Base-by-base conservation (phyloP, 1,140 invertebrate genomes). In the Nasonia longicornis region DNA sequence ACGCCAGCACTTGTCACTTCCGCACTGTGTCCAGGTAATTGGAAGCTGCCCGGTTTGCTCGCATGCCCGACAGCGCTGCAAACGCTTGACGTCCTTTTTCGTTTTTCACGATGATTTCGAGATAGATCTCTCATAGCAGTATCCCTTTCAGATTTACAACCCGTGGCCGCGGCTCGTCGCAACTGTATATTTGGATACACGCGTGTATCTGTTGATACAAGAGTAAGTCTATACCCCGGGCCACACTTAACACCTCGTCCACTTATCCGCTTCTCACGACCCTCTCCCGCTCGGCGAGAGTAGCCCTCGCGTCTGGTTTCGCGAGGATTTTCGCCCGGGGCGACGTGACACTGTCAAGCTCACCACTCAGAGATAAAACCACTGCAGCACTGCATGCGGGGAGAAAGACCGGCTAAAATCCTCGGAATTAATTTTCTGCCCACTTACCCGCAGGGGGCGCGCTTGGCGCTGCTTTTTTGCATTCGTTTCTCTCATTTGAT, bases 181-280 rank as follows among this genome's bases (percentile, higher is more conserved):
- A 58, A 58, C 52, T 58, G 52, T 58, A 58, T 58, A 58, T 58
- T 58, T 58, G 52, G 52, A 58, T 58, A n/a, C 20, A 58, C 16
- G 20, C 52, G 16, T n/a, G 52, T 63, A 26, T 11, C 20, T 76
- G 31, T 76, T 81, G 66, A 81, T 81, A 81, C 48, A 81, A 70
- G 73, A 70, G 64, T 38, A 42, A 69, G 67, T 45, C 42, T 76
- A 75, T 77, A 84, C 84, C 88, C 74, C 82, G 84, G 87, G 87
- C 87, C 86, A 88, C 86, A 89, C 87, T 90, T 89, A 89, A 87
- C 89, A 89, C 89, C 89, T 90, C 89, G 88, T 88, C 88, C 89
- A 89, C 89, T 89, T 90, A 88, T 88, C 86, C 87, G 85, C 87
- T 90, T 89, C 88, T 89, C 88, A 89, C 88, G 87, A 86, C 85